Evolutionary conservation across 1,140 invertebrate species (phyloP), one percentile per base, ranked within the genome.

Genomic region (Lethocerus indicus): DNA sequence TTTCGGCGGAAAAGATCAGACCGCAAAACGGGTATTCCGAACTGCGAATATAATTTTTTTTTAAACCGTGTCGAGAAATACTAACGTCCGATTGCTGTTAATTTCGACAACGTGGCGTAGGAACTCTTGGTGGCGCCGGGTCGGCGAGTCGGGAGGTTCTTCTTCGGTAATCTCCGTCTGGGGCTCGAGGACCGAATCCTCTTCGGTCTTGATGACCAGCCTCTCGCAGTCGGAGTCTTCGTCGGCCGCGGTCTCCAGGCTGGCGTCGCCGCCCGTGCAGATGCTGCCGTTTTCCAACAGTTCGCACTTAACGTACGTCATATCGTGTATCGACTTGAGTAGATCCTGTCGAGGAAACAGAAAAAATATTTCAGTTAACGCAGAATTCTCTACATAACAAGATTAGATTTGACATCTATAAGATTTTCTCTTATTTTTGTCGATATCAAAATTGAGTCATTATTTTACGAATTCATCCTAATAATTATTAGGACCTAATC

Each of bases 21-120:
- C n/a, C n/a, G 29, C 29, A 32, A n/a, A 32, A 32, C n/a, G 29
- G n/a, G n/a, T 32, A 32, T n/a, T 12, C 29, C 9, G 29, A 32
- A n/a, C 9, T 32, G 29, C 9, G 29, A 32, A 9, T 32, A 32
- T 32, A 32, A n/a, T 32, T n/a, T n/a, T n/a, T n/a, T n/a, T n/a
- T 2, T 27, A 47, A 13, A 21, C 45, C 7, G 29, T n/a, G 29
- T 16, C 6, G 25, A 23, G 16, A 20, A 24, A 27, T 32, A 52
- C 51, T 47, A 42, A 53, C 52, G 37, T 26, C 46, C 52, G 44
- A 32, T 37, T 48, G 24, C 16, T 42, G 35, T 49, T 53, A n/a
- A 49, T 47, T 29, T 49, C 37, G 2, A 41, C 45, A 23, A 47
- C 45, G 32, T 52, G 18, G 9, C 21, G 28, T 7, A 47, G 29